Base-by-base conservation (phyloP, 2,797 vertebrate species). In the Coluber constrictor region DNA sequence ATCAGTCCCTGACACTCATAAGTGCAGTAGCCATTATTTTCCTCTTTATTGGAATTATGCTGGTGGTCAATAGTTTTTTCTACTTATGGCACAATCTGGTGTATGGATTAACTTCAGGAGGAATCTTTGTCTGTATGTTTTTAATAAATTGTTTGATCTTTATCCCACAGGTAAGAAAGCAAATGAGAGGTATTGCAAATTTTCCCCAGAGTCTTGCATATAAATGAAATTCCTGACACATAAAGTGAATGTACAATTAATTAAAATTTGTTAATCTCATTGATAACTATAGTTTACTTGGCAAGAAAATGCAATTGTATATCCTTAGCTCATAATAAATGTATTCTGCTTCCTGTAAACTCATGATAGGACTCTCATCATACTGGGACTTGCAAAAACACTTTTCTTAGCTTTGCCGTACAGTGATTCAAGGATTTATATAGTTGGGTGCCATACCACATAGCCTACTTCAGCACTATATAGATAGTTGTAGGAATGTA, bases 1-100 rank as follows among this genome's bases (percentile, higher is more conserved):
- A 99, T 97, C 99, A 99, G 97, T 99, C 99, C 88, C 96, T 98
- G 96, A 99, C 98, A 90, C 99, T 99, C 97, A 98, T 99, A n/a
- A 98, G 98, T 0, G 98, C 98, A 2, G 98, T 98, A 95, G 98
- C 97, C 93, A 96, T 99, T 29, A 97, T 98, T 94, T 98, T 98
- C 66, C 94, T 98, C 92, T 98, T 97, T 79, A 98, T 98, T 0
- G 96, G 98, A 1, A 97, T 98, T 6, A 97, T 97, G n/a, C 92
- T 98, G 59, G 98, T 99, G 0, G 97, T 99, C 94, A 98, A 98
- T 93, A 95, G 97, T 56, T 99, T 99, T 97, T 97, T 99, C 96
- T 96, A 97, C 13, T 89, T 97, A 93, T 99, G 99, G 99, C 98
- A 98, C 96, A 99, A 99, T 97, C 95, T 99, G 95, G 97, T 99